Base-by-base conservation (phyloP, 2,797 vertebrate species). In the Knipowitschia caucasica region DNA sequence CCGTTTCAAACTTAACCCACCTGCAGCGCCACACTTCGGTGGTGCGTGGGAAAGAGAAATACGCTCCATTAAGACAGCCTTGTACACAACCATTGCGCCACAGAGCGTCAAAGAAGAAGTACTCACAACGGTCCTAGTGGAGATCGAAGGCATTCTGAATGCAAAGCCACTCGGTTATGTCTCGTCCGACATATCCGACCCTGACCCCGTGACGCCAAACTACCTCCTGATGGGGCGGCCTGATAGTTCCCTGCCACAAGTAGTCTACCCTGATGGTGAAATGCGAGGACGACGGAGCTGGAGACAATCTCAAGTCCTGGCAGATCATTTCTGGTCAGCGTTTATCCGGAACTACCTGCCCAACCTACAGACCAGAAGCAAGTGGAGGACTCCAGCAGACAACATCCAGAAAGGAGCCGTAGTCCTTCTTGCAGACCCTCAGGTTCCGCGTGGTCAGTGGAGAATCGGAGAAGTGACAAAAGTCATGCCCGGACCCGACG, bases 311-410 rank as follows among this genome's bases (percentile, higher is more conserved):
- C 6, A 36, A 23, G 18, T 36, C 3, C 21, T 36, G 4, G 49
- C 33, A 2, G 49, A 50, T 25, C 31, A 50, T 11, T 50, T 50
- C 47, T 50, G 46, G 46, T 20, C 17, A n/a, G n/a, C n/a, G n/a
- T n/a, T n/a, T n/a, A n/a, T n/a, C n/a, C n/a, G n/a, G n/a, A n/a
- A n/a, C n/a, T n/a, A n/a, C n/a, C 5, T 50, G 2, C 30, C 47
- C 4, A 7, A 15, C 10, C 5, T 55, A 3, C 53, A 55, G 7
- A 9, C 40, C 7, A 3, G 26, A 27, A 29, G 4, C 44, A 26
- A 31, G 29, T 10, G 29, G 9, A n/a, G n/a, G n/a, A n/a, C n/a
- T n/a, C n/a, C n/a, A n/a, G 14, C 14, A 3, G n/a, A 15, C n/a
- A 38, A 38, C 14, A 38, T 38, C 35, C 5, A 38, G 14, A 7